phyloP scores from a whole-genome alignment of 2,113 vertebrate genomes.

The Lota lota region DNA sequence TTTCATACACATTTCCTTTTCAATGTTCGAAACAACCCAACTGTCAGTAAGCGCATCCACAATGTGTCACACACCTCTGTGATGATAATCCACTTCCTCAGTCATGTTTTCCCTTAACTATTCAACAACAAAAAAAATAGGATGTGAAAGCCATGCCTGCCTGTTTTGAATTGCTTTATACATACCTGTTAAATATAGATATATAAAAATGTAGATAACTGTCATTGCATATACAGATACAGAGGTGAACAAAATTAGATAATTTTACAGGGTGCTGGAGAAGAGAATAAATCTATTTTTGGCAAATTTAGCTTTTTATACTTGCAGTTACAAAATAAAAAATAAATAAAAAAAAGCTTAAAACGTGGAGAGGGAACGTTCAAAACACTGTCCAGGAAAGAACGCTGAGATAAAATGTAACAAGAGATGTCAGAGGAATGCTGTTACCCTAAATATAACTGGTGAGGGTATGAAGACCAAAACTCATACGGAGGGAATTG shows the following conservation, averaged over 20 bases:
- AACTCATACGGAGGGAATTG: conserved; percentile 40
- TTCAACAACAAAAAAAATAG: conserved; percentile 62
- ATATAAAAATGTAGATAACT: conserved; percentile 80
- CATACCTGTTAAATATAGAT: conserved; percentile 75
- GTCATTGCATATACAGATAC: conserved; percentile 76
- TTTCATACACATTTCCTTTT: not conserved
- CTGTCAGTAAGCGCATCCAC: conserved; percentile 67
- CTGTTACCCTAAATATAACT: conserved; percentile 66
- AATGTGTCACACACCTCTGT: conserved; percentile 69
- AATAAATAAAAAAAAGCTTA: conserved; percentile 49
- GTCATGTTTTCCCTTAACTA: conserved; percentile 55
- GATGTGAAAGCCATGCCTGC: conserved; percentile 86
- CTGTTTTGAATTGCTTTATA: conserved; percentile 85
- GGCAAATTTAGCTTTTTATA: conserved; percentile 86
- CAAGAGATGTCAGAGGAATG: conserved; percentile 36
- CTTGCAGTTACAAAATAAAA: conserved; percentile 76
- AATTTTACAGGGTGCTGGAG: conserved; percentile 87
- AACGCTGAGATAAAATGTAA: conserved; percentile 11
- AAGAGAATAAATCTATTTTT: conserved; percentile 82
- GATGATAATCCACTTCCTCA: conserved; percentile 46
- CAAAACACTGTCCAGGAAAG: no score
- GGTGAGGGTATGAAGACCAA: conserved; percentile 63
- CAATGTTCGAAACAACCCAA: conserved; percentile 19
- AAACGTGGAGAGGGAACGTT: conserved; percentile 22
- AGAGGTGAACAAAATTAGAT: conserved; percentile 77